Conservation (phyloP, 2,797 vertebrate species). For the Lagorchestes hirsutus region DNA sequence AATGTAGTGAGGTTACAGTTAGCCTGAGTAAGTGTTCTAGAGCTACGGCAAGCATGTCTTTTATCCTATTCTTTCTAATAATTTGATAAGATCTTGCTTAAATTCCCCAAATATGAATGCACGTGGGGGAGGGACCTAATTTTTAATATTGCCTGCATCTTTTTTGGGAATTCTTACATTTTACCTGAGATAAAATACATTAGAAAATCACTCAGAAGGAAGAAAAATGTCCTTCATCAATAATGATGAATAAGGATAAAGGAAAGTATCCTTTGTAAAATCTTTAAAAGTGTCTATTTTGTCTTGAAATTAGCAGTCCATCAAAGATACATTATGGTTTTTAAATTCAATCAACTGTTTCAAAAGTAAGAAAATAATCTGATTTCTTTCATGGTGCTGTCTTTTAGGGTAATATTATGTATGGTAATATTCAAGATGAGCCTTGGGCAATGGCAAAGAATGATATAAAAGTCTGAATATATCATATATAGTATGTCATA, state of each 20-base stretch:
- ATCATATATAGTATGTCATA: not conserved
- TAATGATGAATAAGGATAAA: not conserved
- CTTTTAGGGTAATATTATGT: conserved; percentile 23
- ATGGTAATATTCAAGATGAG: conserved; percentile 25
- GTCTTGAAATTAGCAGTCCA: conserved; percentile 9
- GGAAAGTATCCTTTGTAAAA: not conserved
- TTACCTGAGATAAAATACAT: conserved; percentile 37
- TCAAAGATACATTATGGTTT: not conserved
- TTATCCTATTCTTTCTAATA: not conserved
- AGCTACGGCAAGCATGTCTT: not conserved
- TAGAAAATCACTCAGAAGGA: not conserved
- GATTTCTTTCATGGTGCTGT: not conserved
- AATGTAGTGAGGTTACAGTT: conserved; percentile 13
- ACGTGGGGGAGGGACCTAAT: not conserved
- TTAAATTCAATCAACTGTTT: not conserved
- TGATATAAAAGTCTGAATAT: not conserved
- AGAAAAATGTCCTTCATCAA: not conserved
- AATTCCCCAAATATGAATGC: conserved; percentile 18
- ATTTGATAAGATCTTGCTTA: conserved; percentile 2
- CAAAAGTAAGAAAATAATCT: not conserved
- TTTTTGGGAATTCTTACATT: not conserved
- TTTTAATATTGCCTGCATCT: conserved; percentile 28
- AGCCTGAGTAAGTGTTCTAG: conserved; percentile 30
- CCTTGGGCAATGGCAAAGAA: not conserved
- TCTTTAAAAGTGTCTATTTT: not conserved